A percentile compares a stretch with the other conserved stretches of the same genome.
phyloP scores from a whole-genome alignment of 2,797 vertebrate species.

The Dendrocincla fuliginosa region DNA sequence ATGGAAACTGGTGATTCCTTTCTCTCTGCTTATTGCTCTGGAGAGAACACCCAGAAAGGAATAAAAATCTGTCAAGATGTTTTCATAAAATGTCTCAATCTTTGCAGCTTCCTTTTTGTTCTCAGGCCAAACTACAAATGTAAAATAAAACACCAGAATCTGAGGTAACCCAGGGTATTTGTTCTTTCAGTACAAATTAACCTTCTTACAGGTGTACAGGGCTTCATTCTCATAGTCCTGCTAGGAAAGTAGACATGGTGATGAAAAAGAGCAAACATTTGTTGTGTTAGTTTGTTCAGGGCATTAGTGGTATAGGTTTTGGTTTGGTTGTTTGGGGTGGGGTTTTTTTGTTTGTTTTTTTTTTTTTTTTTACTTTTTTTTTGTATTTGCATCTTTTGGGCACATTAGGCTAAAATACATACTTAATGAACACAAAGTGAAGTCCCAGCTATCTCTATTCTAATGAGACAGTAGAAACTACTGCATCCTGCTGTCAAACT shows the following conservation, averaged over 20 bases:
- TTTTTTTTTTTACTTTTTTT: too few species aligned
- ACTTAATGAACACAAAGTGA: background rate
- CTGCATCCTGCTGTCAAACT: slow-evolving; percentile 44
- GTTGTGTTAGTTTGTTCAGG: background rate
- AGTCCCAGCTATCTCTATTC: slow-evolving; percentile 14
- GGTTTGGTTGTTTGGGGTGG: background rate
- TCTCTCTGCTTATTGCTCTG: background rate
- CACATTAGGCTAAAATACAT: background rate
- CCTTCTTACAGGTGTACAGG: background rate
- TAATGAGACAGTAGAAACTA: slow-evolving; percentile 25
- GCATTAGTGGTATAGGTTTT: background rate
- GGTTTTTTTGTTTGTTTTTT: background rate
- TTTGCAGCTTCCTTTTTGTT: background rate
- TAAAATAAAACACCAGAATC: background rate
- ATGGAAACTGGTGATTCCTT: background rate
- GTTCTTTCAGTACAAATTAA: background rate
- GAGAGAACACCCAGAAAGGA: background rate
- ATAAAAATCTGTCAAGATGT: background rate
- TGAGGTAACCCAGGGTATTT: background rate
- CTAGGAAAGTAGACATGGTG: background rate
- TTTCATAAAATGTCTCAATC: background rate
- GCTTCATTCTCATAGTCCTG: background rate
- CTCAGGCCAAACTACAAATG: background rate
- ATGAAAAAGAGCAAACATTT: background rate
- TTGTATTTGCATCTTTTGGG: background rate